A percentile compares a stretch with the other conserved stretches of the same genome.
These are phyloP conservation scores for Dolichomitus sp. DNA, from an alignment of 2,888 invertebrate genomes.

Conservation along the genomic window DNA sequence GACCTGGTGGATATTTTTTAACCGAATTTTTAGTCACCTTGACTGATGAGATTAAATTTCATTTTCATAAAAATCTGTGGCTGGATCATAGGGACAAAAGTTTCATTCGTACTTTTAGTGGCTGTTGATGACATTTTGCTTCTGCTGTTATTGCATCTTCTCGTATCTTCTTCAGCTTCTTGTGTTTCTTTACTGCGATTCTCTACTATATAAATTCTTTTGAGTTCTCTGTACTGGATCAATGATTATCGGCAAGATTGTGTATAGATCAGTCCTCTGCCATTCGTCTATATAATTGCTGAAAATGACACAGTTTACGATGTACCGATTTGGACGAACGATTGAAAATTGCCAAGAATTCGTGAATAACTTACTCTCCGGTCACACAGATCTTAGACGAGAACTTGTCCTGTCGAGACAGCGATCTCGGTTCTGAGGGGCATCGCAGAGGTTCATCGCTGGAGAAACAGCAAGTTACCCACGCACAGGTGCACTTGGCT, in stretches of 20 bases:
- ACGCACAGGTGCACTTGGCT: conserved; percentile 48
- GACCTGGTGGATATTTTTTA: no score
- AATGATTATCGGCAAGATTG: conserved; percentile 51
- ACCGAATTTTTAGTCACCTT: no score
- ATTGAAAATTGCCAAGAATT: conserved; percentile 57
- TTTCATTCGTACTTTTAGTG: not conserved
- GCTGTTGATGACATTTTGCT: not conserved
- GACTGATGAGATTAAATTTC: no score
- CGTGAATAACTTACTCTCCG: conserved; percentile 42
- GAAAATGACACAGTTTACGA: conserved; percentile 60
- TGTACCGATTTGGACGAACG: conserved; percentile 23
- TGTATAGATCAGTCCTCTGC: conserved; percentile 38
- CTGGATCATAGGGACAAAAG: no score
- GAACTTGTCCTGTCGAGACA: conserved; percentile 19
- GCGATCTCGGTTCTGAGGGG: conserved; percentile 1
- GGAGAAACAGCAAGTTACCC: conserved; percentile 29
- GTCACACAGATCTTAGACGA: conserved; percentile 17
- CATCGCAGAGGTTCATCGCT: conserved; percentile 19
- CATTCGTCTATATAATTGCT: conserved; percentile 56
- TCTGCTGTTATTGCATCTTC: conserved; percentile 36
- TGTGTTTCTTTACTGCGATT: not conserved
- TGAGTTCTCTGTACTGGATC: conserved; percentile 30
- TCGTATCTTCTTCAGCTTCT: conserved; percentile 43
- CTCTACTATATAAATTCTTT: conserved; percentile 20
- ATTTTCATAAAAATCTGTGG: no score